Base-by-base conservation (phyloP, 2,113 vertebrate genomes). In the Pseudorectes ferrugineus region DNA sequence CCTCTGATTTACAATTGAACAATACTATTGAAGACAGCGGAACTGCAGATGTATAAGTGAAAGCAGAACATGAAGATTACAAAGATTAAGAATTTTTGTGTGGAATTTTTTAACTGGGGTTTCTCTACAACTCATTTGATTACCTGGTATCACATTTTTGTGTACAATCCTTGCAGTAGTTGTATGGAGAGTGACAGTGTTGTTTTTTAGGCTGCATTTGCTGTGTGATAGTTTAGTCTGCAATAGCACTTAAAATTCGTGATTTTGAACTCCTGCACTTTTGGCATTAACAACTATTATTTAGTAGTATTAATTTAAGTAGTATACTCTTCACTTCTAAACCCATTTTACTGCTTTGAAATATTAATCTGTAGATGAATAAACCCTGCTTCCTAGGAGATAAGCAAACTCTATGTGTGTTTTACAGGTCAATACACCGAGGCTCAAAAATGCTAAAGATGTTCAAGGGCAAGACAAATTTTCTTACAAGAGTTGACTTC, bases 391-490 rank as follows among this genome's bases (percentile, higher is more conserved):
- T 80, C 66, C 42, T 36, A 57, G 31, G 33, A 49, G 11, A 51
- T 48, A 73, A 59, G 25, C 16, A 38, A 86, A 35, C 14, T 29
- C 28, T 23, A 4, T 71, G 10, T 82, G 20, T 24, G 62, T 58
- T 86, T 89, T 40, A 70, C 36, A 77, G n/a, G 11, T 65, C 49
- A 36, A 4, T 72, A 55, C 21, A 12, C 24, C 17, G 12, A 54
- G 7, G 29, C 10, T 75, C 12, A 33, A 40, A 70, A 84, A 57
- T 10, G 1, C 7, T 81, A 2, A 59, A 72, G 10, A n/a, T 2
- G 3, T 14, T 10, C 26, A 65, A 28, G 7, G 4, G 6, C 0
- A 0, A 85, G 18, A 38, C 10, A 81, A 42, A 51, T 61, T 31
- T 46, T 65, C 25, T 10, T 55, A 14, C 21, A 28, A 51, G 23